Percentiles rank a stretch among this genome's conserved stretches.
These are phyloP conservation scores for Deilephila porcellus DNA, from an alignment of 2,888 invertebrate genomes.

Conservation along the genomic window DNA sequence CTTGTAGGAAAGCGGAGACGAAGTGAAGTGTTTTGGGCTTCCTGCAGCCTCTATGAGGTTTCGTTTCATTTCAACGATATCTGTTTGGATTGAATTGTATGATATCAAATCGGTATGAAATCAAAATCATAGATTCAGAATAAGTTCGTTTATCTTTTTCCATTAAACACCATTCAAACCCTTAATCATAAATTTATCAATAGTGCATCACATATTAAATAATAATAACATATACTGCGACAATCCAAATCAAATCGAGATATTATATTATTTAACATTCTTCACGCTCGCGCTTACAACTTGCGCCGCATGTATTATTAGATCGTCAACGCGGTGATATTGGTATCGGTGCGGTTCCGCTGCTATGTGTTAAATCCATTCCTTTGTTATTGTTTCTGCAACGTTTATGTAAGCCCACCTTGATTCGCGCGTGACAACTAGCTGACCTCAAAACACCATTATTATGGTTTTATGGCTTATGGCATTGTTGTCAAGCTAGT, in stretches of 20 bases:
- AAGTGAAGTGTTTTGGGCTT: too few relatives aligned
- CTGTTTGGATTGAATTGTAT: too few relatives aligned
- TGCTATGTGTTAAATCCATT: slow-evolving; percentile 47
- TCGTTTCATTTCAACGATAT: too few relatives aligned
- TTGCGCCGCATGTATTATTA: slow-evolving; percentile 51
- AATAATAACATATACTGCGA: too few relatives aligned
- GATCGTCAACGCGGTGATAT: slow-evolving; percentile 63
- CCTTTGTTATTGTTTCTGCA: slow-evolving; percentile 41
- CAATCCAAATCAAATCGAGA: too few relatives aligned
- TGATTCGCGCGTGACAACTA: background rate
- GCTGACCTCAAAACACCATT: slow-evolving; percentile 3
- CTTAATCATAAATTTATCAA: background rate
- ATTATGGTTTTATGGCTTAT: slow-evolving; percentile 8
- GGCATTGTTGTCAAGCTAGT: background rate
- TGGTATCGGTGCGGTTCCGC: slow-evolving; percentile 50
- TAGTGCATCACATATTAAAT: too few relatives aligned
- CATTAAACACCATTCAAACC: background rate
- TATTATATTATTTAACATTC: too few relatives aligned
- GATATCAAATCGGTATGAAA: too few relatives aligned
- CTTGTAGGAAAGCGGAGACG: too few relatives aligned
- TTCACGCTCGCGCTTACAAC: slow-evolving; percentile 38
- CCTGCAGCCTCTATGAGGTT: too few relatives aligned
- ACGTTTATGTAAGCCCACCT: slow-evolving; percentile 9
- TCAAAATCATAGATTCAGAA: too few relatives aligned
- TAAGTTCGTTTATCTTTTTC: too few relatives aligned